Evolutionary conservation across 2,113 vertebrate species (phyloP), one percentile per base, ranked within the genome.

Genomic region (Columbina picui): DNA sequence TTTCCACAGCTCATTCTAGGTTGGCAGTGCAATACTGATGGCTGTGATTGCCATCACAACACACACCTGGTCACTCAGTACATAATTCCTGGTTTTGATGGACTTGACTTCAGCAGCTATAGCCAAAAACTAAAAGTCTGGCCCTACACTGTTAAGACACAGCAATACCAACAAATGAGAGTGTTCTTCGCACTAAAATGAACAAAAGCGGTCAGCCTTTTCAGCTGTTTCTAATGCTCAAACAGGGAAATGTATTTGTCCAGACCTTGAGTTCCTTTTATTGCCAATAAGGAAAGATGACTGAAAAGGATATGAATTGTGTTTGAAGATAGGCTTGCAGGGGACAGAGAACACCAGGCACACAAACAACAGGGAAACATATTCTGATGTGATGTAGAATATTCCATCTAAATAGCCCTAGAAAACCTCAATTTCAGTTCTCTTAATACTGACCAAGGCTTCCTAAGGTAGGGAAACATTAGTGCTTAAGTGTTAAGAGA

Each of bases 21-120:
- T 38, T 71, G 55, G 85, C 79, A 85, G 26, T 2, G 47, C 74
- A 92, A 76, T 81, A 82, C 74, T 30, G 82, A 94, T 59, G 81
- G 52, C 65, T 79, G 65, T 87, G 81, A 96, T 60, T 68, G 67
- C 76, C 87, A 97, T 45, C 85, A 89, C 90, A 93, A 64, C 65
- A 87, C 63, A 91, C 79, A 96, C 68, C 53, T 74, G n/a, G 52
- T 11, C 65, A 52, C 68, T 29, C 68, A n/a, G 47, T 14, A 64
- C 21, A 19, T 7, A 36, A 82, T 29, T 84, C 38, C 82, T 81
- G 9, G 0, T 25, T 15, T 14, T 36, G 47, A 29, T 36, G 32
- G 12, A n/a, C 16, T 61, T 73, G 59, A 39, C 30, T 89, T 77
- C 2, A 52, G 77, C 34, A 65, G 8, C 47, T 78, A n/a, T 16